Conservation (phyloP, 2,888 invertebrate genomes). For the Bombylius discolor region DNA sequence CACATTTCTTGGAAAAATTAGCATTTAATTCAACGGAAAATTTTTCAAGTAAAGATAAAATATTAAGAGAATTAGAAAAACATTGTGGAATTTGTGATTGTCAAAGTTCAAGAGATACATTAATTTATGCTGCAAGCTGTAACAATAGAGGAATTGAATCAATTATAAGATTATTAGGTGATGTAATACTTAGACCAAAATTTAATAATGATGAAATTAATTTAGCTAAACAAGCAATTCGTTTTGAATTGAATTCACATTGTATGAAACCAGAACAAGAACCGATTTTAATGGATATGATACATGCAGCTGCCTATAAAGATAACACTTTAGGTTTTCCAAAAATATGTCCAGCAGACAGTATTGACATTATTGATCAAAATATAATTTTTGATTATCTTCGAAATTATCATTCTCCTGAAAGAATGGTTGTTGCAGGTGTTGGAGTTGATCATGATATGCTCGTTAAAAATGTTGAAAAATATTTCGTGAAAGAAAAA, state of each 20-base stretch:
- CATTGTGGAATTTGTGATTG: slow-evolving; percentile 97
- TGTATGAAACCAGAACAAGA: slow-evolving; percentile 92
- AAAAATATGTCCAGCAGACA: slow-evolving; percentile 75
- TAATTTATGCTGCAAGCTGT: slow-evolving; percentile 94
- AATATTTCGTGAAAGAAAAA: slow-evolving; percentile 65
- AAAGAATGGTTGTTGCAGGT: slow-evolving; percentile 93
- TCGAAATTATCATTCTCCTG: slow-evolving; percentile 75
- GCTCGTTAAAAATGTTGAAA: slow-evolving; percentile 69
- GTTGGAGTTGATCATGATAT: slow-evolving; percentile 85
- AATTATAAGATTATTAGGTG: slow-evolving; percentile 73
- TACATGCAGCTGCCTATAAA: slow-evolving; percentile 88
- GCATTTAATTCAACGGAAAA: slow-evolving; percentile 82
- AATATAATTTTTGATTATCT: slow-evolving; percentile 71
- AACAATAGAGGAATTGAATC: slow-evolving; percentile 75
- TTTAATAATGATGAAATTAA: slow-evolving; percentile 74
- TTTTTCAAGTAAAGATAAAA: slow-evolving; percentile 66
- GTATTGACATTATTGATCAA: slow-evolving; percentile 62
- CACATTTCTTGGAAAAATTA: slow-evolving; percentile 93
- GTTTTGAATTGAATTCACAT: slow-evolving; percentile 84
- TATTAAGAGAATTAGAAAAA: slow-evolving; percentile 74
- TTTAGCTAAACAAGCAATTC: slow-evolving; percentile 66
- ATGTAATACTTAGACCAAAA: slow-evolving; percentile 79
- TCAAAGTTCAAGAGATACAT: slow-evolving; percentile 92
- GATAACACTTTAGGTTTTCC: slow-evolving; percentile 92
- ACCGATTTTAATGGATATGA: slow-evolving; percentile 88